phyloP scores from a whole-genome alignment of 1,140 invertebrate genomes.

The Conus betulinus region DNA sequence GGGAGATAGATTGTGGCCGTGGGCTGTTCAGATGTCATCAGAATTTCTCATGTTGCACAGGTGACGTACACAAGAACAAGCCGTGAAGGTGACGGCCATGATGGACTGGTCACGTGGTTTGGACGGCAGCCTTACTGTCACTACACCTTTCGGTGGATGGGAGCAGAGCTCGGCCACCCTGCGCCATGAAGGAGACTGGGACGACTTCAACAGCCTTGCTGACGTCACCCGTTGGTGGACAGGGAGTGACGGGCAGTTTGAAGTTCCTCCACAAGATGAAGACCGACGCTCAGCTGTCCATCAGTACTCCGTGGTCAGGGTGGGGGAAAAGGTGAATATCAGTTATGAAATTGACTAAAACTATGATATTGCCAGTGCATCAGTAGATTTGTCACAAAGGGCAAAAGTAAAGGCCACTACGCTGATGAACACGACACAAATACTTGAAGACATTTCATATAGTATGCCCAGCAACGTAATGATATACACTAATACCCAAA shows the following conservation, averaged over 20 bases:
- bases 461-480: too few relatives aligned
- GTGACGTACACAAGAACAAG: conserved; percentile 27
- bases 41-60: neutral
- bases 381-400: too few relatives aligned
- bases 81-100: conserved; percentile 21
- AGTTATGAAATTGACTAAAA: too few relatives aligned
- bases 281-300: conserved; percentile 20
- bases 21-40: too few relatives aligned
- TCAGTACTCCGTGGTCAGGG: conserved; percentile 1
- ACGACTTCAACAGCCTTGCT: conserved; percentile 33
- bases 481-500: neutral
- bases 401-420: too few relatives aligned
- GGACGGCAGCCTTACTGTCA: conserved; percentile 31
- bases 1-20: too few relatives aligned
- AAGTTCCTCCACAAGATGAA: conserved; percentile 27
- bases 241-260: neutral
- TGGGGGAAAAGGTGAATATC: conserved; percentile 9
- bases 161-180: conserved; percentile 26
- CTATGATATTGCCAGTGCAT: too few relatives aligned
- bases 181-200: conserved; percentile 31
- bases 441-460: too few relatives aligned
- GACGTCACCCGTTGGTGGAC: conserved; percentile 27
- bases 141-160: conserved; percentile 31
- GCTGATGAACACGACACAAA: too few relatives aligned
- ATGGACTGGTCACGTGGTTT: conserved; percentile 31